These are phyloP conservation scores for Theodoxus fluviatilis DNA, from an alignment of 2,888 invertebrate genomes.

Conservation along the genomic window DNA sequence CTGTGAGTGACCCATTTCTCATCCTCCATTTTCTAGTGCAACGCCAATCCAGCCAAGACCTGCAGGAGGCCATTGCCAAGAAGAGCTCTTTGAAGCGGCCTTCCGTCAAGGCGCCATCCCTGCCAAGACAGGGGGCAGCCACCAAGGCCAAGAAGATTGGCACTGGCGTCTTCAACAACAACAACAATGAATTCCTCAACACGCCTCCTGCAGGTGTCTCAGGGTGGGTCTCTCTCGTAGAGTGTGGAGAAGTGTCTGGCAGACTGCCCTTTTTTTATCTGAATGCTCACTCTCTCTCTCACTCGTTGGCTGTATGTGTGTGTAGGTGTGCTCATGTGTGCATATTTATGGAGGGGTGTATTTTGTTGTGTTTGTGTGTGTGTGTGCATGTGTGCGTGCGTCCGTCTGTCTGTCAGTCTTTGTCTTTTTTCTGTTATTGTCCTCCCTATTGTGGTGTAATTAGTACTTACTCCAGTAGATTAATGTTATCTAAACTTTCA, in stretches of 20 bases:
- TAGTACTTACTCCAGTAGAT: too few species aligned
- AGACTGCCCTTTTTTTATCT: too few species aligned
- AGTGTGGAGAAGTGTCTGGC: too few species aligned
- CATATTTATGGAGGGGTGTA: not conserved
- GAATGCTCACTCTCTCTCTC: too few species aligned
- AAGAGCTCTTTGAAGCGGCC: constrained; percentile 22
- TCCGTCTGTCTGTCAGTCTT: too few species aligned
- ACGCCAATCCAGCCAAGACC: constrained; percentile 36
- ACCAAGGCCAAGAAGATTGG: constrained; percentile 33
- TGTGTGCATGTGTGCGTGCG: constrained; percentile 3
- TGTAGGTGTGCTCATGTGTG: not conserved
- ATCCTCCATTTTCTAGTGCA: constrained; percentile 29
- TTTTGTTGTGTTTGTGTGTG: too few species aligned
- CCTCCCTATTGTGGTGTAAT: too few species aligned
- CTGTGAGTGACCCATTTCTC: not conserved
- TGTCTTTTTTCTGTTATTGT: too few species aligned
- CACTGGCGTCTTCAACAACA: constrained; percentile 39
- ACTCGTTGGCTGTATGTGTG: not conserved
- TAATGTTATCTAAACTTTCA: too few species aligned
- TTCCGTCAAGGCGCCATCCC: constrained; percentile 47
- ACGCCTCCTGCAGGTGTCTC: constrained; percentile 67
- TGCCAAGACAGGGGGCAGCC: constrained; percentile 52
- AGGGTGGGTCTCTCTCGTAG: constrained; percentile 58
- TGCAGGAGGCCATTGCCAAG: constrained; percentile 32
- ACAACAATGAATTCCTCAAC: constrained; percentile 63